Evolutionary conservation across 1,140 invertebrate genomes (phyloP).

Genomic region (Antheraea mylitta): DNA sequence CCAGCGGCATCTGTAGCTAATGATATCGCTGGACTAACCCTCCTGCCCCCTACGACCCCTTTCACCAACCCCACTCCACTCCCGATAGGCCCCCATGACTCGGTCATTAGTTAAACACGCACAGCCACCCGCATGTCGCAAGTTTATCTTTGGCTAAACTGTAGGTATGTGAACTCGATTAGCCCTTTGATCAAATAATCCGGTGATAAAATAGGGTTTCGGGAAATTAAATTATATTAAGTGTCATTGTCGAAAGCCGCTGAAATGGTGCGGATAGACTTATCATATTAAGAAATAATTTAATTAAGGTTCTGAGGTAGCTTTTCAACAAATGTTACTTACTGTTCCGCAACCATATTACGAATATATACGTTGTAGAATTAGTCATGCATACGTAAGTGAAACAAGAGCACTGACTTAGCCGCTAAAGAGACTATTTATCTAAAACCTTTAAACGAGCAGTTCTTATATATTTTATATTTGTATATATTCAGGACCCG

Average conservation of each 20-base stretch:
- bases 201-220: constrained; percentile 72
- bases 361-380: no score
- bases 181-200: constrained; percentile 79
- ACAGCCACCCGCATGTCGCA: constrained; percentile 74
- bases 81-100: constrained; percentile 53
- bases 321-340: no score
- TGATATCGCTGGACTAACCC: constrained; percentile 63
- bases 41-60: constrained; percentile 19
- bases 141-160: constrained; percentile 76
- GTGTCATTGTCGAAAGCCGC: constrained; percentile 60
- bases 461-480: no score
- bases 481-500: no score
- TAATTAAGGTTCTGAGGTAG: neutral
- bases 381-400: no score
- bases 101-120: constrained; percentile 78
- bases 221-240: constrained; percentile 76
- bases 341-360: no score
- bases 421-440: no score
- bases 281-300: neutral
- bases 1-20: constrained; percentile 74
- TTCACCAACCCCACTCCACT: constrained; percentile 14
- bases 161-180: constrained; percentile 74
- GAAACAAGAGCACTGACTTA: no score
- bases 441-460: no score
- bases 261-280: neutral